Conservation (phyloP, 2,888 invertebrate genomes). For the Disparrhopalites patrizii region DNA sequence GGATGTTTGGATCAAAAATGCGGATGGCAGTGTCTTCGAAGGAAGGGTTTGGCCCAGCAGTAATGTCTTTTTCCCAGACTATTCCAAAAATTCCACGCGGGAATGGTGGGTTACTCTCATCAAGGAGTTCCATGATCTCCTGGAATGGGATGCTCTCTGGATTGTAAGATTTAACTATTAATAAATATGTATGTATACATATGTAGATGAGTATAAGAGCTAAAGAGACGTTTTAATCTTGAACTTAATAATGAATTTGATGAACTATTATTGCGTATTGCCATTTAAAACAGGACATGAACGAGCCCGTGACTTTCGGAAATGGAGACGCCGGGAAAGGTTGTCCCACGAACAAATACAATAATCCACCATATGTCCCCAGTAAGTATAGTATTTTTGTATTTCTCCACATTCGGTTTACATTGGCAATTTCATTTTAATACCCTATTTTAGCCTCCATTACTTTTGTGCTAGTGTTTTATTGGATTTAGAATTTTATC, state of each 20-base stretch:
- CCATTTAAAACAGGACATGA: constrained; percentile 85
- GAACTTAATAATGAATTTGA: too few species aligned
- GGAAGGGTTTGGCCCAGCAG: constrained; percentile 62
- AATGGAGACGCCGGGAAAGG: constrained; percentile 60
- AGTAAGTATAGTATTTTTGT: constrained; percentile 51
- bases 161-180: constrained; percentile 59
- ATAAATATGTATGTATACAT: too few species aligned
- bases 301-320: constrained; percentile 78
- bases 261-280: too few species aligned
- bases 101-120: constrained; percentile 70
- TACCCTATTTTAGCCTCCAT: too few species aligned
- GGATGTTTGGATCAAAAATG: constrained; percentile 37
- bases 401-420: neutral
- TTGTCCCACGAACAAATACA: constrained; percentile 58
- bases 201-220: too few species aligned
- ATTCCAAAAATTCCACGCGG: constrained; percentile 61
- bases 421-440: neutral
- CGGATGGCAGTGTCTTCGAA: constrained; percentile 52
- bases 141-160: constrained; percentile 77
- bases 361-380: constrained; percentile 68
- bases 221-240: neutral
- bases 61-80: constrained; percentile 37
- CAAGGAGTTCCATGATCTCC: constrained; percentile 66
- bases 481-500: too few species aligned
- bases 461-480: too few species aligned